Evolutionary conservation across 1,140 invertebrate species (phyloP), one percentile per base, ranked within the genome.

Genomic region (Vanessa atalanta): DNA sequence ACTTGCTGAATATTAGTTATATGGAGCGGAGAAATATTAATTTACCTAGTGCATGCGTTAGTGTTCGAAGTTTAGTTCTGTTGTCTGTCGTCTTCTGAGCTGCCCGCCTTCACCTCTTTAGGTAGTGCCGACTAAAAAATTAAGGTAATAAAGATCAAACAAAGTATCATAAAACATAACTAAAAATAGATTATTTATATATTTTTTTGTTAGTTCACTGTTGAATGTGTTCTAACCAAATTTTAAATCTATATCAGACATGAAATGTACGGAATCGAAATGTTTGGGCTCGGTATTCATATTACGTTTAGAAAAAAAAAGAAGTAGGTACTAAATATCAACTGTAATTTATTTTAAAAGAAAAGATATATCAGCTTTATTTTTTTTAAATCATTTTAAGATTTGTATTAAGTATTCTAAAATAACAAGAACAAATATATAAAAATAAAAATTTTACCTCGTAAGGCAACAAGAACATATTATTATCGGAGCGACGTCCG

Each of bases 401-500:
- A 31, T 31, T 3, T 31, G 26, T 31, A 31, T 31, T 31, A 31
- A 31, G 6, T 31, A 31, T 31, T 31, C 26, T 31, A 31, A 31
- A 31, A 31, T 31, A 31, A 31, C 3, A 31, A 31, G 26, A 31
- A 0, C 26, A 31, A 1, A 31, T 31, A 31, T 31, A 31, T 31
- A 31, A 31, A 20, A 31, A 31, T 31, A 31, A 37, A 61, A 37
- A 37, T 37, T 66, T 72, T 80, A 93, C 93, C 87, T 93, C 93
- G 68, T 87, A 92, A 31, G 92, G 91, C 83, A 94, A 86, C 78
- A 94, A 82, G 66, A 90, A 93, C 77, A 95, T 94, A 85, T 92
- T 92, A 83, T 90, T 92, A 79, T 95, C 95, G 43, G 94, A 94
- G 57, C 95, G 93, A 48, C 94, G 92, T 23, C 95, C 95, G 79